Evolutionary conservation across 2,113 vertebrate species (phyloP).

Genomic region (Tachuris rubrigastra): DNA sequence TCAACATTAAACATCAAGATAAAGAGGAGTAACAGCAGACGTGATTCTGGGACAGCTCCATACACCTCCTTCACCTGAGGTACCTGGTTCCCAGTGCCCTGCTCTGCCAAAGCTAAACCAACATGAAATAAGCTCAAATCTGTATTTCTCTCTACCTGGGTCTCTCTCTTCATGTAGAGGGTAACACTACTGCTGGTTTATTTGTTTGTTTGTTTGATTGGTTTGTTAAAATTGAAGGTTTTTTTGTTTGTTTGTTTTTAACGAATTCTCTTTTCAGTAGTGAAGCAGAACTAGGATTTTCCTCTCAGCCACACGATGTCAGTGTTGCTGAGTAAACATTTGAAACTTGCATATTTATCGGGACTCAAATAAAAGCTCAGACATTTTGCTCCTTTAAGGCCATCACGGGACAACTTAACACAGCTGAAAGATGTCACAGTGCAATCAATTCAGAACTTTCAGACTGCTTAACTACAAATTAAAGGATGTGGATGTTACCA

Average conservation of each 20-base stretch:
- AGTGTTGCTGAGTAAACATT: not conserved
- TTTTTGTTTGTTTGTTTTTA: too few species aligned
- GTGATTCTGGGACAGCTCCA: not conserved
- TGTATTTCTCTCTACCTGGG: not conserved
- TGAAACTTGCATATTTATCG: not conserved
- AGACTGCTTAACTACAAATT: not conserved
- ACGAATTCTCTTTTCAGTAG: too few species aligned
- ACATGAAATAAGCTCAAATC: not conserved
- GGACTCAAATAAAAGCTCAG: not conserved
- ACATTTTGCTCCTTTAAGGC: not conserved
- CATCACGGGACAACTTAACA: rapidly evolving
- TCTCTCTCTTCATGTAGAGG: not conserved
- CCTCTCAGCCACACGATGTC: constrained; percentile 46
- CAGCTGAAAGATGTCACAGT: not conserved
- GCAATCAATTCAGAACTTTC: not conserved
- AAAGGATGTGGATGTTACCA: rapidly evolving
- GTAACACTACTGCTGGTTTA: not conserved
- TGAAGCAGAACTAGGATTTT: not conserved
- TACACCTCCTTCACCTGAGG: not conserved
- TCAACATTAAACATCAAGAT: not conserved
- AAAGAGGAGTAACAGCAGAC: not conserved
- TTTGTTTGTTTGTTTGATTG: not conserved
- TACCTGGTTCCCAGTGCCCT: not conserved
- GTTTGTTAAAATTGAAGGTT: not conserved
- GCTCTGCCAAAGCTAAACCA: not conserved